phyloP scores from a whole-genome alignment of 2,113 vertebrate species.

The Cercocebus atys region DNA sequence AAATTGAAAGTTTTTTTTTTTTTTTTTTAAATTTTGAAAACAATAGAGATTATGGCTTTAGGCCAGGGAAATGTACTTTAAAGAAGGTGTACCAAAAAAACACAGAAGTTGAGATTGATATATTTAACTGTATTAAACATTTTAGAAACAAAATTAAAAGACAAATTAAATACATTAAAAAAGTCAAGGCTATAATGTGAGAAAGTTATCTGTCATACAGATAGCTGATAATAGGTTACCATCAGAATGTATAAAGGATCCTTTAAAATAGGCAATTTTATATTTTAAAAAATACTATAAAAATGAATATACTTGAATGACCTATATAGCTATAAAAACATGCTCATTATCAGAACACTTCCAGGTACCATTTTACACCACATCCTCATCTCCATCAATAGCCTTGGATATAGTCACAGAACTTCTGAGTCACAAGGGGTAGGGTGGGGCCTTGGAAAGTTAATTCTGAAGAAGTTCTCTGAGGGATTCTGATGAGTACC shows the following conservation, averaged over 20 bases:
- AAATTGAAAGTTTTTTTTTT: background rate
- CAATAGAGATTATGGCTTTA: background rate
- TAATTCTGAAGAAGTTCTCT: slow-evolving; percentile 21
- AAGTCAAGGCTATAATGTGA: background rate
- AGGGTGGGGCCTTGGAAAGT: background rate
- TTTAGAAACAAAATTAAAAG: background rate
- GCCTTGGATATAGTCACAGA: background rate
- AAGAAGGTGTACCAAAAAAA: background rate
- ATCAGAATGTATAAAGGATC: background rate
- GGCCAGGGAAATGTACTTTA: background rate
- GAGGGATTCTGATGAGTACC: slow-evolving; percentile 5
- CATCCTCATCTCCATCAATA: background rate
- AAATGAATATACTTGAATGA: background rate
- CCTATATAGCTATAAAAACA: background rate
- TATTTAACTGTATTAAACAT: background rate
- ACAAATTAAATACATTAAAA: background rate
- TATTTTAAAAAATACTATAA: background rate
- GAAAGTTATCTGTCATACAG: background rate
- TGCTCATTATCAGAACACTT: background rate
- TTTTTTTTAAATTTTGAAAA: background rate
- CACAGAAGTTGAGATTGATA: background rate
- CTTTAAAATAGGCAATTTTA: background rate
- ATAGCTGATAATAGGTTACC: background rate
- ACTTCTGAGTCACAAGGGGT: slow-evolving; percentile 18
- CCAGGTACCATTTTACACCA: background rate